Base-by-base conservation (phyloP, 2,888 invertebrate genomes). In the Oscheius sp. region DNA sequence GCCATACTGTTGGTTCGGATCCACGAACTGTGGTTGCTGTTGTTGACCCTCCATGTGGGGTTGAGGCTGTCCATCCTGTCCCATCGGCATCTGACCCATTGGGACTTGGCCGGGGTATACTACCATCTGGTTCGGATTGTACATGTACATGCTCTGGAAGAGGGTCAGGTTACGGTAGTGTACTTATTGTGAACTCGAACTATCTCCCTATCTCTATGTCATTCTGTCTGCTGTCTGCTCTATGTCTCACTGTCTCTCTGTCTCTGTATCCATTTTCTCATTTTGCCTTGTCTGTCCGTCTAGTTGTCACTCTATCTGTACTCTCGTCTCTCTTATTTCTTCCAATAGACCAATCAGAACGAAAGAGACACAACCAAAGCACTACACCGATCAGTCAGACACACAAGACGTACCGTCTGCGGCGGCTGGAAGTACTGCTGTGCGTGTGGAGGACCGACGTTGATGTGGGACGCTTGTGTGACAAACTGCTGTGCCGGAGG, bases 91-190 rank as follows among this genome's bases (percentile, higher is more conserved):
- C 10, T 35, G 35, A n/a, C 68, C 65, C 2, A 29, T 29, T 33
- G 50, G 42, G 3, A 42, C 42, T 7, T 42, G 42, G 7, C 42
- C 55, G 35, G 51, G 35, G 33, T 32, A 32, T 2, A 68, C 9
- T n/a, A 70, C 48, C 13, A 48, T 42, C 35, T 47, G 37, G 4
- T 59, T 47, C 29, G 42, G 70, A 4, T 32, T 37, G 29, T 70
- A 70, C 72, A 72, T 72, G 47, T 72, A 62, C 63, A 72, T 55
- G 29, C n/a, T 70, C 68, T 68, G 55, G 10, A 63, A 63, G 4
- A 63, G 2, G 10, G 21, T 21, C 21, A 47, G n/a, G 2, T 63
- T 13, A 21, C 32, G 50, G 50, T 13, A 32, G 42, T 47, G 10
- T 3, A 66, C 60, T 10, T 11, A 53, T 53, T 53, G n/a, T 53